Evolutionary conservation across 2,888 invertebrate species (phyloP), one percentile per base, ranked within the genome.

Genomic region (Patella caerulea): DNA sequence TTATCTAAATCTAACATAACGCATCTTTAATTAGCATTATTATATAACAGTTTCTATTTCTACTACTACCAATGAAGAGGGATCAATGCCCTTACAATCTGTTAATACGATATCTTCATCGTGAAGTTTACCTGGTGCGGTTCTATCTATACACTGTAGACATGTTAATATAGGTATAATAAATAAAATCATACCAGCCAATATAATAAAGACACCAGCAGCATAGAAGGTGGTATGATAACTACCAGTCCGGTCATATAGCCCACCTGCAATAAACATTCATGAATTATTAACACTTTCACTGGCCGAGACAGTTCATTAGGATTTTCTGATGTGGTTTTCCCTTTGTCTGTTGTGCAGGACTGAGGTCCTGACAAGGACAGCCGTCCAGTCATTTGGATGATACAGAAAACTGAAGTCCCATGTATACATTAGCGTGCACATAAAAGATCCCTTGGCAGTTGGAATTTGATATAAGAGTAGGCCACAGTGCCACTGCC

Each of bases 171-270:
- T n/a, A 0, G 65, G 65, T 24, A 11, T 19, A 17, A 85, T 72
- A 69, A 88, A 79, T 29, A 88, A 56, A 70, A 88, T 73, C 14
- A 85, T n/a, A 0, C 96, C 96, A 1, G 96, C 96, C 15, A 95
- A 76, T 0, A 94, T 94, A 83, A 96, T 96, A 92, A 96, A 96
- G 45, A 95, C 92, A 0, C 96, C 96, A 56, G 96, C 95, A 94
- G 88, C 94, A 93, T 86, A 95, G 94, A 9, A 96, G 94, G 80
- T 96, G 92, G 29, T 95, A 94, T 72, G 96, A 95, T 86, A 94
- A 93, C 69, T 94, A 93, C 95, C 96, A 96, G 78, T 96, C 91
- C 69, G 94, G 93, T 78, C 93, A 86, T 82, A 94, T 93, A 83
- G 92, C 92, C 94, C 94, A 93, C 83, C 92, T 93, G 85, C 45